phyloP scores from a whole-genome alignment of 2,797 vertebrate species.

The Tympanoctomys barrerae region DNA sequence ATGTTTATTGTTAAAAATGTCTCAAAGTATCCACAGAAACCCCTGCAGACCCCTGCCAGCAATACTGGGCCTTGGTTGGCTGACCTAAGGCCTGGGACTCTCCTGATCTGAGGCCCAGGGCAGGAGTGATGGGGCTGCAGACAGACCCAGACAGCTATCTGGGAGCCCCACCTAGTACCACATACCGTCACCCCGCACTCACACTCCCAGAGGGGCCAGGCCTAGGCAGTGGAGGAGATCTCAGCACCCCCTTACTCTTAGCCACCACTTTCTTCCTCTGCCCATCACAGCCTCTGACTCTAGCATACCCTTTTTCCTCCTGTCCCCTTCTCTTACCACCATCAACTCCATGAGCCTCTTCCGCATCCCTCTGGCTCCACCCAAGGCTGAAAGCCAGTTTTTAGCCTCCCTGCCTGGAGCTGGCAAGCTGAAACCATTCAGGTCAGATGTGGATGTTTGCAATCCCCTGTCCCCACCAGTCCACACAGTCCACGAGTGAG shows the following conservation, averaged over 20 bases:
- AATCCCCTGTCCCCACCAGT: neutral
- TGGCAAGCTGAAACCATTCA: conserved; percentile 58
- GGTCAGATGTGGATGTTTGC: conserved; percentile 48
- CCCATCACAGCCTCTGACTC: neutral
- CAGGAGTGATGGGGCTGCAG: conserved; percentile 6
- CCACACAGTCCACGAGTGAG: neutral
- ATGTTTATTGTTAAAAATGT: conserved; percentile 91
- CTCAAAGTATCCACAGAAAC: conserved; percentile 87
- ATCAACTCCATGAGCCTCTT: neutral
- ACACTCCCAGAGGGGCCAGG: neutral
- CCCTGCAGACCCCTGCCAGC: conserved; percentile 84
- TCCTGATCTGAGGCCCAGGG: conserved; percentile 68
- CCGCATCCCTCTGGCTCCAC: conserved; percentile 18
- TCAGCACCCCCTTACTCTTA: neutral
- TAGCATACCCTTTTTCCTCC: neutral
- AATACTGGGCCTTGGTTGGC: conserved; percentile 64
- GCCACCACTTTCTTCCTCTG: conserved; percentile 13
- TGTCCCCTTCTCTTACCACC: conserved; percentile 76
- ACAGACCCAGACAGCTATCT: conserved; percentile 51
- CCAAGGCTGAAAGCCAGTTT: conserved; percentile 64
- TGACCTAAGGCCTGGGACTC: conserved; percentile 69
- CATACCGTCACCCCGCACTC: neutral
- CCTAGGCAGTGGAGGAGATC: neutral
- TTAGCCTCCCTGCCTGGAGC: conserved; percentile 66
- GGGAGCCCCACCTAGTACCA: conserved; percentile 3